Percentiles rank a stretch among this genome's conserved stretches.
Conservation (phyloP, 2,113 vertebrate species). For the Gila orcuttii region DNA sequence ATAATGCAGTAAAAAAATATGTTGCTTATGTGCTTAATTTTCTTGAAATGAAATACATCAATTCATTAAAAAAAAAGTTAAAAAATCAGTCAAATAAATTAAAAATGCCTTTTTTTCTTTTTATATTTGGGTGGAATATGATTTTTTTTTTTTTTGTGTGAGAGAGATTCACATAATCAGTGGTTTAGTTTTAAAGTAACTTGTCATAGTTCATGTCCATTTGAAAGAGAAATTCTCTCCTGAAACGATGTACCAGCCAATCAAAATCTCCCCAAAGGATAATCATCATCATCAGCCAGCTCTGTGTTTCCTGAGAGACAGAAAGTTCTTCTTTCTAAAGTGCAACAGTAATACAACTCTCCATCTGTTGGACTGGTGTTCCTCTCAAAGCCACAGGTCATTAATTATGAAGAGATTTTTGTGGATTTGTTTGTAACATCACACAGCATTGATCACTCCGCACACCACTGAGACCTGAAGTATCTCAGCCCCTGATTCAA, state of each 20-base stretch:
- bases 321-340: conserved; percentile 41
- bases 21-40: not conserved
- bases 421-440: conserved; percentile 55
- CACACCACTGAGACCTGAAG: conserved; percentile 30
- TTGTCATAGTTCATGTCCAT: not conserved
- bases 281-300: conserved; percentile 50
- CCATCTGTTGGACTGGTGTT: conserved; percentile 36
- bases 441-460: conserved; percentile 51
- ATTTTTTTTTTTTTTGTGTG: not conserved
- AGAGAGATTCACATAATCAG: not conserved
- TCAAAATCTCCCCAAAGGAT: conserved; percentile 46
- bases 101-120: not conserved
- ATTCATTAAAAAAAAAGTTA: too few species aligned
- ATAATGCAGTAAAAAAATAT: not conserved
- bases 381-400: conserved; percentile 43
- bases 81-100: not conserved
- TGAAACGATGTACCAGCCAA: not conserved
- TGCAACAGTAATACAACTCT: conserved; percentile 35
- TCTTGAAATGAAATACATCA: not conserved
- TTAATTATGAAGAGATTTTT: conserved; percentile 57
- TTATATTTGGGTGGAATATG: not conserved
- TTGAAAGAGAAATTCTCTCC: not conserved
- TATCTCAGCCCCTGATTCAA: conserved; percentile 47
- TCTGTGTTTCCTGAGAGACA: conserved; percentile 43
- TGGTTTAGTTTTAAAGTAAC: not conserved